These are phyloP conservation scores for Grantiella picta DNA, from an alignment of 2,113 vertebrate species.

Conservation along the genomic window DNA sequence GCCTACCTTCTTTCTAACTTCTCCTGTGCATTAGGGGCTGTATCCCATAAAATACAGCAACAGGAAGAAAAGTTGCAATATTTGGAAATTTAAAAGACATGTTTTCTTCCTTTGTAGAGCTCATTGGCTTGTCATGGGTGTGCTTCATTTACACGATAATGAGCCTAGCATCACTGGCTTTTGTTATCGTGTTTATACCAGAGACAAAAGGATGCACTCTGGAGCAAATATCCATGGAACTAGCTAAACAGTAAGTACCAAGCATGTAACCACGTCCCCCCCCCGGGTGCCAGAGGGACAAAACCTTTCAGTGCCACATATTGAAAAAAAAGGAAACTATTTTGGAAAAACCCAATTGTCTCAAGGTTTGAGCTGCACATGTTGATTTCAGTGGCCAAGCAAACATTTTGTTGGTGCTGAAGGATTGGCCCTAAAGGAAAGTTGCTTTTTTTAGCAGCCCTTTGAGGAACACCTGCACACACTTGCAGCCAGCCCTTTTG, in stretches of 20 bases:
- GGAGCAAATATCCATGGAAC: slow-evolving; percentile 91
- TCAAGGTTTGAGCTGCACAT: not conserved
- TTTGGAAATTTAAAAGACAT: not conserved
- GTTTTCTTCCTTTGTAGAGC: slow-evolving; percentile 73
- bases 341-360: not conserved
- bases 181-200: slow-evolving; percentile 87
- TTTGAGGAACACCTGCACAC: not conserved
- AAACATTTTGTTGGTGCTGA: not conserved
- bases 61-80: not conserved
- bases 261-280: rapidly evolving
- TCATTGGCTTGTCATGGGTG: slow-evolving; percentile 84
- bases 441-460: not conserved
- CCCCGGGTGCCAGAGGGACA: not conserved
- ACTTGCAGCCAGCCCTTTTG: not conserved
- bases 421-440: not conserved
- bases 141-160: slow-evolving; percentile 88
- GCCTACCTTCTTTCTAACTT: not conserved
- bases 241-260: slow-evolving; percentile 85
- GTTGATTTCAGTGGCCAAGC: not conserved
- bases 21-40: not conserved
- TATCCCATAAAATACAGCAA: not conserved
- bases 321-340: not conserved
- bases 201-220: slow-evolving; percentile 90
- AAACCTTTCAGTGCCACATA: not conserved
- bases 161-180: slow-evolving; percentile 86